Evolutionary conservation across 1,140 invertebrate species (phyloP), one percentile per base, ranked within the genome.

Genomic region (Mercenaria mercenaria): DNA sequence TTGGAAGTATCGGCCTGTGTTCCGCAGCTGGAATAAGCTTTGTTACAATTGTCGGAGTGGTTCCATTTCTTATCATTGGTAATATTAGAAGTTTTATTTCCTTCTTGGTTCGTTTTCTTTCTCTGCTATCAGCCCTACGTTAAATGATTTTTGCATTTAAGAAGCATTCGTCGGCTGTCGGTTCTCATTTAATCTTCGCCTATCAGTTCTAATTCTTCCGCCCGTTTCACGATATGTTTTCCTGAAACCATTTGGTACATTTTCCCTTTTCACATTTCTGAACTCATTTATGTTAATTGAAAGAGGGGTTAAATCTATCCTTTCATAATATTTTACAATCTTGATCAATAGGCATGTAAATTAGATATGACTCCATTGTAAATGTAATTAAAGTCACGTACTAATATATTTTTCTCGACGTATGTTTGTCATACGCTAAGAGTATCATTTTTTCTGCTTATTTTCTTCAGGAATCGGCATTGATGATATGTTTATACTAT

Each of bases 401-500:
- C 23, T 23, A 11, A 11, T 23, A 15, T 15, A 23, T 23, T 15
- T 56, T 15, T 11, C 20, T 56, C 4, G 20, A 23, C 52, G 20
- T 23, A 4, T 47, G 4, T n/a, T 23, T 15, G 11, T 11, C 52
- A 56, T 3, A 15, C 3, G 15, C 15, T n/a, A 56, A 11, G 52
- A 11, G 10, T 15, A 3, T 56, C 20, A 56, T n/a, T 67, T 67
- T 67, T 6, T 13, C 10, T 6, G 23, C 8, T 18, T 67, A 32
- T 43, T 43, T 3, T 26, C 13, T 39, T 50, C 95, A 99, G 98
- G 98, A 92, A 99, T 99, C 92, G 98, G 98, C 47, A 99, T 99
- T 81, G 98, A 99, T 94, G 98, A 99, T 95, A 99, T 98, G 20
- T 99, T 99, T 95, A 98, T 99, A 10, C 98, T 99, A 97, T 95